phyloP scores from a whole-genome alignment of 1,140 invertebrate species.

The Drosophila bocki region DNA sequence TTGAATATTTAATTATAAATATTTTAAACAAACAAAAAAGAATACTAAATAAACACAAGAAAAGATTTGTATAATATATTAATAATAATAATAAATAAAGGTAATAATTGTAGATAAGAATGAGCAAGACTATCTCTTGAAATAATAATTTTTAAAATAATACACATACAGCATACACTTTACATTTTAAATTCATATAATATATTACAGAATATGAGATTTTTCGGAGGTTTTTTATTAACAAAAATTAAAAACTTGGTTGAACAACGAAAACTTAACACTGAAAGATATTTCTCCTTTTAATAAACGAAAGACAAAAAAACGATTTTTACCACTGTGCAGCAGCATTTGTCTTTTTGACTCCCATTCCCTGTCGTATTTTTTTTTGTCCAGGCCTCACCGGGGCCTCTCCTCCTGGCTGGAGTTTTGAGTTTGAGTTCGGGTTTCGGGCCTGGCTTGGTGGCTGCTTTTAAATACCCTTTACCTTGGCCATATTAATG shows the following conservation, averaged over 20 bases:
- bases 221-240: not conserved
- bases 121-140: too few species aligned
- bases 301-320: not conserved
- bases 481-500: conserved; percentile 82
- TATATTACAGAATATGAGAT: too few species aligned
- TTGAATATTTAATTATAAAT: not conserved
- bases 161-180: too few species aligned
- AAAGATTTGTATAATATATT: not conserved
- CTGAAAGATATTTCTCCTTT: not conserved
- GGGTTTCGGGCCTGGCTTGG: conserved; percentile 49
- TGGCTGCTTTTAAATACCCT: conserved; percentile 82
- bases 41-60: not conserved
- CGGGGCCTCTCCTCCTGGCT: conserved; percentile 26
- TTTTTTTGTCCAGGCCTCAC: conserved; percentile 16
- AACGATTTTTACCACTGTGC: conserved; percentile 18
- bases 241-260: not conserved
- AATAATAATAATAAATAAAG: too few species aligned
- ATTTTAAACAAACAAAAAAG: not conserved
- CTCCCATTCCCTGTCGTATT: conserved; percentile 40
- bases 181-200: too few species aligned
- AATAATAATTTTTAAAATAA: too few species aligned
- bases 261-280: not conserved
- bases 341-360: conserved; percentile 59
- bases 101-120: too few species aligned
- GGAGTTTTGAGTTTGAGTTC: conserved; percentile 25